Evolutionary conservation across 53 echinoderm and acorn worm species (phyloP).

Genomic region (Crossaster papposus): DNA sequence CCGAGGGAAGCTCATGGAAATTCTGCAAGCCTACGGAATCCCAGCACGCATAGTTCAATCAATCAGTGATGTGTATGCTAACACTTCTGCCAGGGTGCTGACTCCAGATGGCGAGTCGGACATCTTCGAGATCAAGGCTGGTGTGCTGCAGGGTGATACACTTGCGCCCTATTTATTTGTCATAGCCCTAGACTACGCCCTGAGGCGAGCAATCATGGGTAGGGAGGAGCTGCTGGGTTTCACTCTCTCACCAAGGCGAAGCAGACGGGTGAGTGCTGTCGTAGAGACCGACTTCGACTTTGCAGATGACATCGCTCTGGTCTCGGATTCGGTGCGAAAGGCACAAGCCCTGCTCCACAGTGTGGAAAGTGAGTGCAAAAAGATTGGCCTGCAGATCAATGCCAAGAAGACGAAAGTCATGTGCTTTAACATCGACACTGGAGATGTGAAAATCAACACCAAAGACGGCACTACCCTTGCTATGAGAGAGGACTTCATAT

Average conservation of each 20-base stretch:
- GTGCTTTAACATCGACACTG: constrained; percentile 14
- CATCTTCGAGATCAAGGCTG: constrained; percentile 30
- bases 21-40: constrained; percentile 56
- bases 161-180: constrained; percentile 57
- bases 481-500: constrained; percentile 22
- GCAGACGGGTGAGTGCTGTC: constrained; percentile 20
- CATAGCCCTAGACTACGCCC: constrained; percentile 40
- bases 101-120: constrained; percentile 48
- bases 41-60: constrained; percentile 31
- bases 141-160: constrained; percentile 53
- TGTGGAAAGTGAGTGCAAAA: constrained; percentile 17
- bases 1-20: constrained; percentile 30
- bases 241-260: constrained; percentile 16
- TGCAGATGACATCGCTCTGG: constrained; percentile 51
- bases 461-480: constrained; percentile 24
- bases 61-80: constrained; percentile 46
- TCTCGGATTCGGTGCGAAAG: constrained; percentile 35
- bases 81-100: constrained; percentile 51
- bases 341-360: constrained; percentile 24
- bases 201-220: constrained; percentile 39
- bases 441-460: constrained; percentile 28
- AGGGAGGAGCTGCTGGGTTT: constrained; percentile 34
- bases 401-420: constrained; percentile 31
- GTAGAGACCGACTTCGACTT: constrained; percentile 43
- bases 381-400: constrained; percentile 46